Evolutionary conservation across 2,113 vertebrate genomes (phyloP), one percentile per base, ranked within the genome.

Genomic region (Melanocharis versteri): DNA sequence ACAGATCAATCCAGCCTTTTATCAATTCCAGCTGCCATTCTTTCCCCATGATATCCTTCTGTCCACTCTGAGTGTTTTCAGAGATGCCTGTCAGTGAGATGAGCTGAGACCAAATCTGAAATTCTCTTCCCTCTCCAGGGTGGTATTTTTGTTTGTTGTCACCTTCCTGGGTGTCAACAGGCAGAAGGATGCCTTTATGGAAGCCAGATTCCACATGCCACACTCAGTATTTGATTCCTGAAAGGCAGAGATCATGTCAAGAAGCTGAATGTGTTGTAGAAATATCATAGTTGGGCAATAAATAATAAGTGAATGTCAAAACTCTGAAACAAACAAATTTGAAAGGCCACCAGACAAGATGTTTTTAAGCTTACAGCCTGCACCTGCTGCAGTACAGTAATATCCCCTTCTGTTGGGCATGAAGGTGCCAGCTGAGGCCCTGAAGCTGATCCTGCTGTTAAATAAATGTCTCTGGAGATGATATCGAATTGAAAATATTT

Each of bases 341-440:
- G 82, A 96, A 96, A 96, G 93, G 85, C 73, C 90, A 94, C 69
- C 76, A 84, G 85, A 96, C 90, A 79, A 86, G 54, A 40, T 69
- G 82, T 81, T 94, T 93, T 92, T 78, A 94, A 89, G 71, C 87
- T 93, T 51, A n/a, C 53, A 96, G 61, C 30, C 62, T 72, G 71
- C 82, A 96, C 83, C 89, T 97, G 90, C 94, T 91, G 88, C 21
- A 10, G 35, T 94, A 93, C 70, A 75, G 88, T 58, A 73, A 83
- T 94, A 83, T 44, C 66, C 61, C 56, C 45, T 96, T 96, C 92
- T 96, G 89, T 7, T 94, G 93, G 81, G 65, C 17, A 5, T 69
- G 61, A 80, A 72, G 80, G 86, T 90, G 62, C 90, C 94, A 97
- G 95, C 94, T 97, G 86, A 89, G 85, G 56, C 91, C 90, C 88